Evolutionary conservation across 2,888 invertebrate species (phyloP).

Genomic region (Caenorhabditis virilis): DNA sequence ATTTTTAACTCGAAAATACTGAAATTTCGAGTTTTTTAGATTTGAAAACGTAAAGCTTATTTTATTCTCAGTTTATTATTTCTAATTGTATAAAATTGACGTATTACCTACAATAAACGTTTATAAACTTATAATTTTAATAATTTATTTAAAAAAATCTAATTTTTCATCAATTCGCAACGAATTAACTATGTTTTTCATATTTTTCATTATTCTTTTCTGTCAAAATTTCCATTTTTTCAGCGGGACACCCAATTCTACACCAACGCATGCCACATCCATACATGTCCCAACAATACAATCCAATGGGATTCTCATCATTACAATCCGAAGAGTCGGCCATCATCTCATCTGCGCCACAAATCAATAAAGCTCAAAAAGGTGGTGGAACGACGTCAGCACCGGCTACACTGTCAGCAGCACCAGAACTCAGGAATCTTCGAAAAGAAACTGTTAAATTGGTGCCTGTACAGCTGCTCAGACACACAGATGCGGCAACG

Average conservation of each 20-base stretch:
- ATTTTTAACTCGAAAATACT: too few species aligned
- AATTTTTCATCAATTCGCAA: too few species aligned
- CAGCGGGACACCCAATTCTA: slow-evolving; percentile 16
- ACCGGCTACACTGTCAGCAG: slow-evolving; percentile 75
- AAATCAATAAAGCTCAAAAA: slow-evolving; percentile 21
- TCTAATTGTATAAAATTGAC: too few species aligned
- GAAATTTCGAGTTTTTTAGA: too few species aligned
- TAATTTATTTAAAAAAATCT: too few species aligned
- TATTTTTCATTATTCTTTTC: too few species aligned
- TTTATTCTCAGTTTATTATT: too few species aligned
- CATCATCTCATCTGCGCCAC: slow-evolving; percentile 41
- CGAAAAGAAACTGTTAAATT: slow-evolving; percentile 79
- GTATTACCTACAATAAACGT: too few species aligned
- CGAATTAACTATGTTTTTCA: too few species aligned
- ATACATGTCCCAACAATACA: slow-evolving; percentile 6
- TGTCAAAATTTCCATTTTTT: too few species aligned
- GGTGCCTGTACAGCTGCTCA: slow-evolving; percentile 77
- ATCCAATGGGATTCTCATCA: slow-evolving; percentile 42
- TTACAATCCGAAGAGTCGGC: slow-evolving; percentile 18
- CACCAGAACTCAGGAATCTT: slow-evolving; percentile 83
- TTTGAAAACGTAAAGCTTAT: too few species aligned
- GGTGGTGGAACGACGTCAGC: slow-evolving; percentile 1
- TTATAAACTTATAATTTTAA: too few species aligned
- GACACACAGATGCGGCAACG: slow-evolving; percentile 68
- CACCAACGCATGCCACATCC: slow-evolving; percentile 27